A percentile compares a stretch with the other conserved stretches of the same genome.
Evolutionary conservation across 2,888 invertebrate genomes (phyloP).

Genomic region (Lepidochitona cinerea): DNA sequence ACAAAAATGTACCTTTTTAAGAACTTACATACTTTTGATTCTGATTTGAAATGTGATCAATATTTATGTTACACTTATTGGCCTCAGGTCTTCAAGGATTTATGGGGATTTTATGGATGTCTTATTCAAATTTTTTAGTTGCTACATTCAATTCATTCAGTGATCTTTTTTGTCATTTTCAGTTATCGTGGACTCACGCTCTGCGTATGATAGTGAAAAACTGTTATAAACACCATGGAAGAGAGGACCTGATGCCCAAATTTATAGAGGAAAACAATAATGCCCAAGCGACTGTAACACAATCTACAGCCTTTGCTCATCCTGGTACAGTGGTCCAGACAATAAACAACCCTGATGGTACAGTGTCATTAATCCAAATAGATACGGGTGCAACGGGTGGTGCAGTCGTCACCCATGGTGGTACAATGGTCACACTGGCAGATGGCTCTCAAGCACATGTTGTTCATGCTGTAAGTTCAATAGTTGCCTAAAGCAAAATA

Average conservation of each 20-base stretch:
- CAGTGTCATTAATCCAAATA: constrained; percentile 93
- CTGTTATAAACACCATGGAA: constrained; percentile 97
- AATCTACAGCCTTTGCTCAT: constrained; percentile 23
- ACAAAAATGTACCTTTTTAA: not conserved
- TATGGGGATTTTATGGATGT: too few relatives aligned
- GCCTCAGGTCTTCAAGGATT: too few relatives aligned
- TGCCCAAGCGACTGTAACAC: constrained; percentile 8
- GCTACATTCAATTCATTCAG: too few relatives aligned
- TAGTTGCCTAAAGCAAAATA: too few relatives aligned
- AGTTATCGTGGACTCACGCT: constrained; percentile 99
- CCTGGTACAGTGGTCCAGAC: constrained; percentile 94
- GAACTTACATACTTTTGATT: not conserved
- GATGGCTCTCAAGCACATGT: constrained; percentile 97
- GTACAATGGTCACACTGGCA: constrained; percentile 82
- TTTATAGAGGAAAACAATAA: constrained; percentile 79
- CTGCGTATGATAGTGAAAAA: constrained; percentile 96
- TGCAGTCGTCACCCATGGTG: constrained; percentile 72
- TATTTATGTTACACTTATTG: too few relatives aligned
- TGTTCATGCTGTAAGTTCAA: constrained; percentile 74
- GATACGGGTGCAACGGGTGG: constrained; percentile 56
- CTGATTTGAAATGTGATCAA: too few relatives aligned
- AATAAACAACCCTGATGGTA: constrained; percentile 96
- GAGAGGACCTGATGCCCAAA: constrained; percentile 94
- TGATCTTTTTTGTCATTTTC: constrained; percentile 50
- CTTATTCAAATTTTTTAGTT: too few relatives aligned